These are phyloP conservation scores for Cotesia typhae DNA, from an alignment of 1,140 invertebrate genomes.

Conservation along the genomic window DNA sequence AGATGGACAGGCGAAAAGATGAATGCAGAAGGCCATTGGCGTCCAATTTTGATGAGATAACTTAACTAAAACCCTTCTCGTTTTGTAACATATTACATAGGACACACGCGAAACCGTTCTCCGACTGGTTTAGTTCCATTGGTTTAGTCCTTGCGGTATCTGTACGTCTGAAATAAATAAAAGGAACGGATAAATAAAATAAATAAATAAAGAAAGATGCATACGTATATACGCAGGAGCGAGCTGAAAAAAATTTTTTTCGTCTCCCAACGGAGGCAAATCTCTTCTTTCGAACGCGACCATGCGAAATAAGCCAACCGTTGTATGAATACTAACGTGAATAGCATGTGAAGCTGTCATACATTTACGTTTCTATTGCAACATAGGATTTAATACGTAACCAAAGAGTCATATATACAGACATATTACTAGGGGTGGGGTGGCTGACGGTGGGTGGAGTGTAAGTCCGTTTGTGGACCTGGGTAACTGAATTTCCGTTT, in stretches of 20 bases:
- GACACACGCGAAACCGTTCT: constrained; percentile 44
- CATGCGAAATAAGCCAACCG: constrained; percentile 66
- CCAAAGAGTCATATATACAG: background rate
- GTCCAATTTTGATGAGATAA: constrained; percentile 65
- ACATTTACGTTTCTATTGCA: constrained; percentile 42
- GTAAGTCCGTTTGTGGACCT: constrained; percentile 1
- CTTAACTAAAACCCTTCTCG: constrained; percentile 48
- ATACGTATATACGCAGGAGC: constrained; percentile 26
- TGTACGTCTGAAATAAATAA: constrained; percentile 3
- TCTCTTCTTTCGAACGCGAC: constrained; percentile 62
- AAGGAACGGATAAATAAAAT: constrained; percentile 28
- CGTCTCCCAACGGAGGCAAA: constrained; percentile 59
- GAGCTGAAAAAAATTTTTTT: constrained; percentile 53
- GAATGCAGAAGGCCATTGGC: constrained; percentile 48
- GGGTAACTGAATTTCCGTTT: constrained; percentile 22
- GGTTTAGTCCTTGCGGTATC: too few relatives aligned
- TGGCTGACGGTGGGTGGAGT: background rate
- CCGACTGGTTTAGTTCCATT: constrained; percentile 30
- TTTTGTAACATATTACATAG: constrained; percentile 46
- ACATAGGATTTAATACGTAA: constrained; percentile 38
- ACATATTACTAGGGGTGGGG: background rate
- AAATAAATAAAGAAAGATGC: constrained; percentile 22
- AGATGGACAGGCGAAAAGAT: background rate
- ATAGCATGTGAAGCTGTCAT: constrained; percentile 51
- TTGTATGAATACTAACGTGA: constrained; percentile 63